Percentiles rank a stretch among this genome's conserved stretches.
Evolutionary conservation across 2,888 invertebrate species (phyloP).

Genomic region (Leptogaster cylindrica): DNA sequence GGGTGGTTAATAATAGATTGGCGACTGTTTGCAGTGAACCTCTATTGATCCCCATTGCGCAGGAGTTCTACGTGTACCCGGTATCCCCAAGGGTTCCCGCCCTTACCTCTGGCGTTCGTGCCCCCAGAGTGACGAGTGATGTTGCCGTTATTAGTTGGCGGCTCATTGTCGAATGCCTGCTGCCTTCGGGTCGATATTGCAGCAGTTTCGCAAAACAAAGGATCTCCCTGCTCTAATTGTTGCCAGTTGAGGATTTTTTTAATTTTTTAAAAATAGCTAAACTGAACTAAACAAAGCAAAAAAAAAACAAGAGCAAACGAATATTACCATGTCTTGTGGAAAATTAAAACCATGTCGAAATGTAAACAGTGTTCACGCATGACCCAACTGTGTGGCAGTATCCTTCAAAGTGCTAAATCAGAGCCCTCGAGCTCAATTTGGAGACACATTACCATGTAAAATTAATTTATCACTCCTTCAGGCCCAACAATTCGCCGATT

Average conservation of each 20-base stretch:
- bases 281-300: too few species aligned
- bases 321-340: background rate
- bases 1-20: slow-evolving; percentile 31
- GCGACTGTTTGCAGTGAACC: background rate
- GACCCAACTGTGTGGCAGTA: too few species aligned
- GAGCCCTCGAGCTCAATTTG: slow-evolving; percentile 5
- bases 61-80: background rate
- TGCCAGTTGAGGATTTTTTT: background rate
- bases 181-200: background rate
- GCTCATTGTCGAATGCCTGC: slow-evolving; percentile 20
- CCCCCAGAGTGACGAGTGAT: too few species aligned
- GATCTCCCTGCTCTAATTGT: background rate
- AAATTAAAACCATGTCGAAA: background rate
- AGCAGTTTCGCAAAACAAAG: slow-evolving; percentile 13
- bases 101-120: background rate
- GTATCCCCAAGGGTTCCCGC: background rate
- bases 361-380: background rate
- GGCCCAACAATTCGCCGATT: slow-evolving; percentile 2
- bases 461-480: slow-evolving; percentile 22
- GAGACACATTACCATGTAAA: slow-evolving; percentile 11
- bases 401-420: too few species aligned
- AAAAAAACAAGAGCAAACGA: background rate
- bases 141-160: slow-evolving; percentile 12
- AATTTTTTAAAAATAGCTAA: background rate
- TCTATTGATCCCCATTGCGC: slow-evolving; percentile 3